Evolutionary conservation across 1,140 invertebrate species (phyloP).

Genomic region (Zophobas morio): DNA sequence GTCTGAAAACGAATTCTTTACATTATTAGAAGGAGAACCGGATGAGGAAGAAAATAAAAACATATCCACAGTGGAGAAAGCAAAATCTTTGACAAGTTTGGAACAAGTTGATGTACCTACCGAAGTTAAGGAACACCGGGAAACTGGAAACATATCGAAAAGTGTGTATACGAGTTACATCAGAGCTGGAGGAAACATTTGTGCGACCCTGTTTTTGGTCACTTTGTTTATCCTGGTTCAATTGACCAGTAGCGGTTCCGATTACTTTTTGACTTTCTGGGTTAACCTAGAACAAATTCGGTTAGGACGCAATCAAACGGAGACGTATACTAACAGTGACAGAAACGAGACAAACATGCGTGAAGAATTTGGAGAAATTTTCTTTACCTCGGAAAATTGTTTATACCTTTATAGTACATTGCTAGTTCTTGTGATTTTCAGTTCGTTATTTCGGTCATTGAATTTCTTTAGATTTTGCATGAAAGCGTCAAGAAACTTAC

Average conservation of each 20-base stretch:
- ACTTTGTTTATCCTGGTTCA: not conserved
- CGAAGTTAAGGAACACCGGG: constrained; percentile 58
- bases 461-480: not conserved
- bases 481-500: not conserved
- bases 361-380: not conserved
- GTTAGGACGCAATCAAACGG: not conserved
- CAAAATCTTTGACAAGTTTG: constrained; percentile 23
- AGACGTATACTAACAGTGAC: not conserved
- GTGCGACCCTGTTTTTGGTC: constrained; percentile 35
- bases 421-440: not conserved
- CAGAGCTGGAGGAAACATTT: constrained; percentile 72
- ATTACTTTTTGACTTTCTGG: not conserved
- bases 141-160: constrained; percentile 72
- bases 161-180: constrained; percentile 76
- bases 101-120: constrained; percentile 44
- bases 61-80: constrained; percentile 1
- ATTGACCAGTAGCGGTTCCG: not conserved
- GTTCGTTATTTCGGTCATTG: not conserved
- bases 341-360: not conserved
- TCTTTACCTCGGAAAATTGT: not conserved
- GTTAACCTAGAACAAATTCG: not conserved
- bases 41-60: constrained; percentile 57
- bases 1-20: constrained; percentile 76
- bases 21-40: constrained; percentile 70
- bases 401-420: not conserved